Evolutionary conservation across 2,113 vertebrate species (phyloP).

Genomic region (Prunella himalayana): DNA sequence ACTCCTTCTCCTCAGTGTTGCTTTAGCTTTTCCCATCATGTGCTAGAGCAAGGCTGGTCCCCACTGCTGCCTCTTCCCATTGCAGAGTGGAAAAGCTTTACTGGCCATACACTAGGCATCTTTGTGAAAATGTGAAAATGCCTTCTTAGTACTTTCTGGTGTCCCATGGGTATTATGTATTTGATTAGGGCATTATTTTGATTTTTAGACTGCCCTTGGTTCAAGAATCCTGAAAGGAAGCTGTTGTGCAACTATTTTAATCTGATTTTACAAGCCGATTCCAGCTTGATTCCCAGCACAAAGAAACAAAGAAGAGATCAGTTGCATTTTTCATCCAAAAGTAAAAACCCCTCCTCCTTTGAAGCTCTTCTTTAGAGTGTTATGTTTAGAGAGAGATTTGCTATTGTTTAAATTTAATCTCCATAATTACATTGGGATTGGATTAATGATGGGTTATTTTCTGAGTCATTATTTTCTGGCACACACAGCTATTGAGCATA

Average conservation of each 20-base stretch:
- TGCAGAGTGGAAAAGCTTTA: background rate
- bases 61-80: background rate
- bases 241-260: conserved; percentile 46
- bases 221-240: conserved; percentile 52
- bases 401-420: conserved; percentile 55
- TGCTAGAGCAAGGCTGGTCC: background rate
- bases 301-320: conserved; percentile 32
- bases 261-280: conserved; percentile 34
- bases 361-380: background rate
- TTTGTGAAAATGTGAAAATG: conserved; percentile 42
- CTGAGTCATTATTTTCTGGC: conserved; percentile 41
- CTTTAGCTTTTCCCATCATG: background rate
- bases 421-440: conserved; percentile 13
- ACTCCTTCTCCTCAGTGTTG: background rate
- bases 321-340: background rate
- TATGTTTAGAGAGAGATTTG: conserved; percentile 32
- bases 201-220: conserved; percentile 5
- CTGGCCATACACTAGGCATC: background rate
- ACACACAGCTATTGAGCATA: background rate
- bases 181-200: conserved; percentile 41
- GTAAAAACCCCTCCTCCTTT: conserved; percentile 3
- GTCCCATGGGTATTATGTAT: background rate
- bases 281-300: conserved; percentile 31
- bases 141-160: background rate
- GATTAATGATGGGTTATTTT: conserved; percentile 40